Conservation (phyloP, 2,888 invertebrate species). For the Drosophila borealis region DNA sequence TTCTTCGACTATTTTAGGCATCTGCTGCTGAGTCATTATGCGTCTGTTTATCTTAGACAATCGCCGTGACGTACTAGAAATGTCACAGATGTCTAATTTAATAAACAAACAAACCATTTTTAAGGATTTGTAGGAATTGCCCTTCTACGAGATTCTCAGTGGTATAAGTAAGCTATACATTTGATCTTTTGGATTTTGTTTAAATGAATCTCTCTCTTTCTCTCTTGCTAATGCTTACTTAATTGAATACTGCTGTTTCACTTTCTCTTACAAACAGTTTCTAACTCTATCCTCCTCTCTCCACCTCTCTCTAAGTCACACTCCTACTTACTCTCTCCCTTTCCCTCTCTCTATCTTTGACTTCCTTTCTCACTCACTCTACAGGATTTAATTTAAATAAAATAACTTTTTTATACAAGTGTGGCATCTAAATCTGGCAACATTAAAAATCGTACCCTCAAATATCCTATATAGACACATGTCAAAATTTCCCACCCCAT, state of each 20-base stretch:
- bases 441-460: too few relatives aligned
- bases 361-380: too few relatives aligned
- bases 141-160: background rate
- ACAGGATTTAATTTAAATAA: too few relatives aligned
- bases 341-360: background rate
- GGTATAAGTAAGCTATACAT: too few relatives aligned
- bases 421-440: too few relatives aligned
- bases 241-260: background rate
- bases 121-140: background rate
- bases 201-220: background rate
- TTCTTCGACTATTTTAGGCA: conserved; percentile 63
- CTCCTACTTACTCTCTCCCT: background rate
- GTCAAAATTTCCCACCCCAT: too few relatives aligned
- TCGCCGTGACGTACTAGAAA: conserved; percentile 53
- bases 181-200: too few relatives aligned
- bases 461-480: too few relatives aligned
- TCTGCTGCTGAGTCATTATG: conserved; percentile 65
- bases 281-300: too few relatives aligned
- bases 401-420: too few relatives aligned
- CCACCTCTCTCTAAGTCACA: too few relatives aligned
- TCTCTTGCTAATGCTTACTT: too few relatives aligned
- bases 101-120: background rate
- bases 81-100: conserved; percentile 10
- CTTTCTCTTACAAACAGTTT: background rate
- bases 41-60: conserved; percentile 52